Evolutionary conservation across 92 coral and sea anemone genomes (phyloP).

Genomic region (Siderastrea siderea): DNA sequence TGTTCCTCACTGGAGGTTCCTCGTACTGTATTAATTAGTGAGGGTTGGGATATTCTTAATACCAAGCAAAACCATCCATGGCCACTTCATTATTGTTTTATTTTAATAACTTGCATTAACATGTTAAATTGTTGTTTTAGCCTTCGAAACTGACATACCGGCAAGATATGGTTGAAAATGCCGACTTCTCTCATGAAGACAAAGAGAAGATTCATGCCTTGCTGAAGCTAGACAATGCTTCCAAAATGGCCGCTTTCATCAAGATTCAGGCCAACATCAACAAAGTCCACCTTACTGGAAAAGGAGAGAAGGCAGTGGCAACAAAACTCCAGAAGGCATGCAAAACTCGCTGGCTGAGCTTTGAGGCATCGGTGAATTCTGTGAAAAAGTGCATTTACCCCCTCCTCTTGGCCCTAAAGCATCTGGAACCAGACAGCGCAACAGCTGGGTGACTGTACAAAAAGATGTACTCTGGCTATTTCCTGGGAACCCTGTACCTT

Average conservation of each 20-base stretch:
- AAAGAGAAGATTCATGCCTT: too few relatives aligned
- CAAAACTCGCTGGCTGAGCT: conserved; percentile 42
- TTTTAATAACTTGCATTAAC: too few relatives aligned
- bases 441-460: conserved; percentile 30
- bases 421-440: conserved; percentile 25
- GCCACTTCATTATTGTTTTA: too few relatives aligned
- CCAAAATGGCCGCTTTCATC: conserved; percentile 40
- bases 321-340: conserved; percentile 36
- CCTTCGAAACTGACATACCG: too few relatives aligned
- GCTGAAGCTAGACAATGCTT: too few relatives aligned
- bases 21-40: too few relatives aligned
- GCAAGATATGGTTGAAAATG: too few relatives aligned
- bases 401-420: conserved; percentile 44
- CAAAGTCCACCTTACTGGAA: conserved; percentile 31
- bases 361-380: conserved; percentile 39
- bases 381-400: conserved; percentile 52
- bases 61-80: too few relatives aligned
- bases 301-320: conserved; percentile 29
- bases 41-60: too few relatives aligned
- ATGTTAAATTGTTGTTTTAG: too few relatives aligned
- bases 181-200: too few relatives aligned
- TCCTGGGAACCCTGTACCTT: background rate
- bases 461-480: conserved; percentile 20
- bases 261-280: conserved; percentile 41
- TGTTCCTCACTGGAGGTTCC: too few relatives aligned